Evolutionary conservation across 2,113 vertebrate genomes (phyloP).

Genomic region (Grus americana): DNA sequence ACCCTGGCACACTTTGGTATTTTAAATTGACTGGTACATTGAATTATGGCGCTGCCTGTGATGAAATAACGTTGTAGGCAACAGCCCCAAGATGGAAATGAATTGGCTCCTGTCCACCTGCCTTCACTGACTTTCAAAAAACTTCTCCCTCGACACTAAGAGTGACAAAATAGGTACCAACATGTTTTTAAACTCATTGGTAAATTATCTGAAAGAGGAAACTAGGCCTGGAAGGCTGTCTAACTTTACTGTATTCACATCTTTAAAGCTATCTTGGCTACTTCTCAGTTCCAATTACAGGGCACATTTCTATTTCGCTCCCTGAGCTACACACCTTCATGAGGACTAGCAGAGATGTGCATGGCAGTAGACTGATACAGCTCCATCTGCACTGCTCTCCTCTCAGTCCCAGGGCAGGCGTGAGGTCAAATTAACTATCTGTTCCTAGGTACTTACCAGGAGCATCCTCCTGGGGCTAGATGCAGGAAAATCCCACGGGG

Average conservation of each 20-base stretch:
- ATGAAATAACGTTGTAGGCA: background rate
- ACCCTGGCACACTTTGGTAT: constrained; percentile 26
- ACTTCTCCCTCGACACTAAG: background rate
- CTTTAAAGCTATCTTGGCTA: background rate
- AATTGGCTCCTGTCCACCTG: constrained; percentile 16
- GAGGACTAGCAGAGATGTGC: background rate
- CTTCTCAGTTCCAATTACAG: background rate
- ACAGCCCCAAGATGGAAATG: constrained; percentile 1
- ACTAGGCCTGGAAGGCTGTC: background rate
- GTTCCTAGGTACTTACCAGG: background rate
- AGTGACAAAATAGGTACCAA: background rate
- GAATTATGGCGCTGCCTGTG: constrained; percentile 29
- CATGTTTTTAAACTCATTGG: background rate
- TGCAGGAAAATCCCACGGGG: background rate
- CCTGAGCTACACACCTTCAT: background rate
- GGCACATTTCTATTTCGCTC: background rate
- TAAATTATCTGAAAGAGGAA: constrained; percentile 2
- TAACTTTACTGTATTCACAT: background rate
- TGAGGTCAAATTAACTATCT: background rate
- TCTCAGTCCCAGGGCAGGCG: background rate
- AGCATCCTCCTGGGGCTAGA: background rate
- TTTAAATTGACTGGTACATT: constrained; percentile 47
- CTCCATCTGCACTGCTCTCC: background rate
- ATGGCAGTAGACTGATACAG: background rate
- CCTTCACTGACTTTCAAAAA: constrained; percentile 34